These are phyloP conservation scores for Leptestheria dahalacensis DNA, from an alignment of 1,140 invertebrate genomes.

Conservation along the genomic window DNA sequence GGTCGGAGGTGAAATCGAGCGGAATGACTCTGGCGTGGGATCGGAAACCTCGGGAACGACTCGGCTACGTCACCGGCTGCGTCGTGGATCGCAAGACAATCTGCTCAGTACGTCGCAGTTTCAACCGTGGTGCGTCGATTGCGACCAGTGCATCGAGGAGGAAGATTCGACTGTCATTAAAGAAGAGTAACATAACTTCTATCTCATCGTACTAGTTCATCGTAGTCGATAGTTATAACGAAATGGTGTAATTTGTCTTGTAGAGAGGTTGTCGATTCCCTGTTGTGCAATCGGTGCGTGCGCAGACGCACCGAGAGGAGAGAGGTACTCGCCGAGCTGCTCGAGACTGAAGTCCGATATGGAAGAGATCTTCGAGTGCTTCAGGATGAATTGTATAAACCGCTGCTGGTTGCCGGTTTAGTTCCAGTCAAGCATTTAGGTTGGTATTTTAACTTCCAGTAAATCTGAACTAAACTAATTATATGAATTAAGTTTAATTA, in stretches of 20 bases:
- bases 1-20: slow-evolving; percentile 46
- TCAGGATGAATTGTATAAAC: slow-evolving; percentile 82
- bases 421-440: slow-evolving; percentile 20
- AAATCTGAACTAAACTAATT: too few species aligned
- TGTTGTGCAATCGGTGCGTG: slow-evolving; percentile 67
- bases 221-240: background rate
- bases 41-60: slow-evolving; percentile 47
- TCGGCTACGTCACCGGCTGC: background rate
- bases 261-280: background rate
- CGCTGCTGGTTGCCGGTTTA: slow-evolving; percentile 72
- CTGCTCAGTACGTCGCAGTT: too few species aligned
- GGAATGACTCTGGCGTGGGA: slow-evolving; percentile 83
- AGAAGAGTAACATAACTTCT: slow-evolving; percentile 22
- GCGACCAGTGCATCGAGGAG: slow-evolving; percentile 47
- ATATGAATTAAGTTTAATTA: too few species aligned
- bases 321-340: slow-evolving; percentile 88
- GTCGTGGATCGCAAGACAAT: background rate
- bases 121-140: slow-evolving; percentile 46
- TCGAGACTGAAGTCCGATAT: slow-evolving; percentile 91
- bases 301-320: slow-evolving; percentile 76
- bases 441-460: background rate
- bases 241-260: background rate
- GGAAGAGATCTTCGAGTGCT: slow-evolving; percentile 81
- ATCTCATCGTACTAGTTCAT: background rate
- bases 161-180: background rate